phyloP scores from a whole-genome alignment of 2,113 vertebrate species.

The Zootoca vivipara region DNA sequence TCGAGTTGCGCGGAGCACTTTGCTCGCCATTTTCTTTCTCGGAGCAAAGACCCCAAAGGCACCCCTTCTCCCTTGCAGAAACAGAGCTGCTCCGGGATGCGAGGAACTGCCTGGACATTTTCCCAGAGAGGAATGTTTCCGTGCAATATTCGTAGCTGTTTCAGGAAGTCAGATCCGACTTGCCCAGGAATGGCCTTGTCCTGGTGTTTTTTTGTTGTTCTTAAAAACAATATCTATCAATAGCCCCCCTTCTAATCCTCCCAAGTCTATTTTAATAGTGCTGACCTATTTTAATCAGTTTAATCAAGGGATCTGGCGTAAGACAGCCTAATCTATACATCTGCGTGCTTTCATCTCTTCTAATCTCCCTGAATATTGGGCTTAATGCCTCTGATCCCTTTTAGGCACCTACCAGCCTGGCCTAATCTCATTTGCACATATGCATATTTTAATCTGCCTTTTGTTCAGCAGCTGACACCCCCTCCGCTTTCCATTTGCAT shows the following conservation, averaged over 20 bases:
- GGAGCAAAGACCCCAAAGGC: neutral
- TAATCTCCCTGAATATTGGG: slow-evolving; percentile 30
- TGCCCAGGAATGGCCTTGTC: neutral
- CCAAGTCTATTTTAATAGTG: neutral
- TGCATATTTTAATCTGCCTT: slow-evolving; percentile 28
- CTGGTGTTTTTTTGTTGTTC: neutral
- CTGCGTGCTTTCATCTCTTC: slow-evolving; percentile 12
- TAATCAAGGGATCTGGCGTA: slow-evolving; percentile 4
- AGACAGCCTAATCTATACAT: slow-evolving; percentile 19
- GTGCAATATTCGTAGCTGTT: neutral
- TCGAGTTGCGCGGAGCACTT: neutral
- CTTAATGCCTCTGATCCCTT: slow-evolving; percentile 21
- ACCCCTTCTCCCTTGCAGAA: neutral
- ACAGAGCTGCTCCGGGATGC: neutral
- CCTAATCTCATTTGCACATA: slow-evolving; percentile 31
- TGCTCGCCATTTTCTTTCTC: neutral
- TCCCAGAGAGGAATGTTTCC: neutral
- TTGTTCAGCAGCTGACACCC: neutral
- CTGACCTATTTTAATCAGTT: slow-evolving; percentile 13
- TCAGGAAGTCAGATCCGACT: neutral
- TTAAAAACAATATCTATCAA: neutral
- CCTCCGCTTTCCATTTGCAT: neutral
- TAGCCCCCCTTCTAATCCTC: neutral
- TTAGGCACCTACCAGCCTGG: slow-evolving; percentile 4
- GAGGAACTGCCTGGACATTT: neutral